These are phyloP conservation scores for Myotis planiceps DNA, from an alignment of 2,797 vertebrate species.

Conservation along the genomic window DNA sequence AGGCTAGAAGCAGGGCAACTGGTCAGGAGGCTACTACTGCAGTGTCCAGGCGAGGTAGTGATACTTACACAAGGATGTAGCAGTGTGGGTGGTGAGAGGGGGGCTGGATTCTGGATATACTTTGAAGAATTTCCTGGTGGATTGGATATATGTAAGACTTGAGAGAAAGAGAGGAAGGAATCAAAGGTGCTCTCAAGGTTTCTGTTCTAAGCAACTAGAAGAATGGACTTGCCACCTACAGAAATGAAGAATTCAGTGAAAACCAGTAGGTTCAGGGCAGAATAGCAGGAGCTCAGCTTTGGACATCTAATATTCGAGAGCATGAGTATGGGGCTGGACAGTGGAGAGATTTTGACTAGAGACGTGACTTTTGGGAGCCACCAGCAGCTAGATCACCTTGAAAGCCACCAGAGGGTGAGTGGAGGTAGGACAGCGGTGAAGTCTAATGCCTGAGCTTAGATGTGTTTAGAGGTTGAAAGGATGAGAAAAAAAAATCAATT, in stretches of 20 bases:
- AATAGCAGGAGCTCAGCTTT: neutral
- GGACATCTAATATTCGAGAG: neutral
- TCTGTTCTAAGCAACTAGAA: neutral
- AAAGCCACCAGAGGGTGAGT: neutral
- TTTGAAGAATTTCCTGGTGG: neutral
- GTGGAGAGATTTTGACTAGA: neutral
- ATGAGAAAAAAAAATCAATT: neutral
- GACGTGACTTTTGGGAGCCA: neutral
- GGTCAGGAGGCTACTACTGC: neutral
- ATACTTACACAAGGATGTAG: neutral
- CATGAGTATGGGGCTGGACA: rapidly evolving
- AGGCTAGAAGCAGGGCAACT: neutral
- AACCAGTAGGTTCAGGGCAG: neutral
- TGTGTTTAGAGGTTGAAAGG: neutral
- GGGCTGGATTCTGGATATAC: neutral
- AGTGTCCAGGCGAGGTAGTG: too few species aligned
- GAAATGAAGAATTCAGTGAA: neutral
- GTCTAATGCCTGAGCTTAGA: neutral
- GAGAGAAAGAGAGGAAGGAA: neutral
- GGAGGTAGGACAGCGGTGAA: neutral
- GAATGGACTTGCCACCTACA: neutral
- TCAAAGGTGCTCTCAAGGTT: neutral
- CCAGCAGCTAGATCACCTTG: neutral
- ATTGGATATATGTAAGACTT: neutral
- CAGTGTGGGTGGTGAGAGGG: neutral